Evolutionary conservation across 1,140 invertebrate genomes (phyloP).

Genomic region (Brachionus angularis): DNA sequence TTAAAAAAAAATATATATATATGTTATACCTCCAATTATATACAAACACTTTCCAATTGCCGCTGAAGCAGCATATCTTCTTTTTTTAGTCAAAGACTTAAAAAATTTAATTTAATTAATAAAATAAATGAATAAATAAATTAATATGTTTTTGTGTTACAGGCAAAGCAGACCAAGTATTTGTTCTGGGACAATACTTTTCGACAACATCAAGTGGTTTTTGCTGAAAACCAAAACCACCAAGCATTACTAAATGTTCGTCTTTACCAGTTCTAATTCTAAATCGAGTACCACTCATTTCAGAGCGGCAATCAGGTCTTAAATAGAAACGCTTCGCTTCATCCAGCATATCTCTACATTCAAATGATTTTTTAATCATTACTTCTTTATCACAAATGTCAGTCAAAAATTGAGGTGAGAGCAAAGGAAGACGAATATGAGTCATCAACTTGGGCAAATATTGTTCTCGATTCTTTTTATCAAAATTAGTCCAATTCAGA

Average conservation of each 20-base stretch:
- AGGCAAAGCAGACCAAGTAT: slow-evolving; percentile 50
- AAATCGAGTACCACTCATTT: slow-evolving; percentile 44
- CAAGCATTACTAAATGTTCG: slow-evolving; percentile 84
- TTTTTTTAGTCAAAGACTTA: slow-evolving; percentile 50
- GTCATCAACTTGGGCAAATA: slow-evolving; percentile 87
- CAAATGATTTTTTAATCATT: slow-evolving; percentile 87
- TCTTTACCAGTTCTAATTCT: slow-evolving; percentile 65
- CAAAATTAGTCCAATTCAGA: slow-evolving; percentile 86
- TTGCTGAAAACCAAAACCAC: slow-evolving; percentile 97
- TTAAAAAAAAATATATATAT: background rate
- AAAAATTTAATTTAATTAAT: too few relatives aligned
- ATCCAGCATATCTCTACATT: slow-evolving; percentile 90
- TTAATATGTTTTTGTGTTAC: too few relatives aligned
- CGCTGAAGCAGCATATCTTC: slow-evolving; percentile 54
- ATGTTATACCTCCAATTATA: slow-evolving; percentile 52
- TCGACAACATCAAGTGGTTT: slow-evolving; percentile 68
- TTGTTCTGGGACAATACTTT: slow-evolving; percentile 51
- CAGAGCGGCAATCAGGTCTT: slow-evolving; percentile 82
- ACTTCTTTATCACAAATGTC: slow-evolving; percentile 92
- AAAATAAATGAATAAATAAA: too few relatives aligned
- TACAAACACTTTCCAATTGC: slow-evolving; percentile 62
- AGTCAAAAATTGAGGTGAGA: slow-evolving; percentile 94
- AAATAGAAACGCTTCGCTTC: slow-evolving; percentile 90
- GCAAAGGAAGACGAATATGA: slow-evolving; percentile 81
- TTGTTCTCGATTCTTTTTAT: slow-evolving; percentile 80